Conservation (phyloP, 2,888 invertebrate genomes). For the Pedicia rivosa region DNA sequence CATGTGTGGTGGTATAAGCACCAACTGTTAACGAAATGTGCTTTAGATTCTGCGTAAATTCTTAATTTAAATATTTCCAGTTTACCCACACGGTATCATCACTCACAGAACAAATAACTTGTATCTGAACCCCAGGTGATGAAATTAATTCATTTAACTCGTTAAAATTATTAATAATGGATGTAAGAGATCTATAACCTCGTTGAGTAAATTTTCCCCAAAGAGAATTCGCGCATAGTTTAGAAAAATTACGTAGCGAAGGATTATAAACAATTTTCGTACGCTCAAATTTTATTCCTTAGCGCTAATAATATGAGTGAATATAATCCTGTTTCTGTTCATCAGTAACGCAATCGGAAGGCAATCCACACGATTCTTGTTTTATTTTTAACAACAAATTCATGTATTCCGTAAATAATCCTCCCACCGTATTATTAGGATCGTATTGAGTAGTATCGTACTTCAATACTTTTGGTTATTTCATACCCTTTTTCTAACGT, state of each 20-base stretch:
- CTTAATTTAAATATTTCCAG: background rate
- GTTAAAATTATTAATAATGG: background rate
- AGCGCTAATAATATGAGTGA: background rate
- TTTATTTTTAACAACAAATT: background rate
- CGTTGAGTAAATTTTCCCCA: background rate
- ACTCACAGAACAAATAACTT: background rate
- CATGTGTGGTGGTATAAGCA: background rate
- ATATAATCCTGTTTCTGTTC: background rate
- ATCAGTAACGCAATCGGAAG: background rate
- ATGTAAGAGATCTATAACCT: background rate
- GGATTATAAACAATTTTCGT: background rate
- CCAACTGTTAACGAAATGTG: background rate
- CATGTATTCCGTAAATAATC: background rate
- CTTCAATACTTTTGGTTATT: too few relatives aligned
- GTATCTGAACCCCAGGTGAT: background rate
- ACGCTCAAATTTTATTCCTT: background rate
- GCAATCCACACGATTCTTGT: background rate
- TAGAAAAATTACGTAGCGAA: background rate
- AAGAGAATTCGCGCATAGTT: background rate
- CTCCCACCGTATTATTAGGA: too few relatives aligned
- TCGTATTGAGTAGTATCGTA: too few relatives aligned
- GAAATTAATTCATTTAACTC: background rate
- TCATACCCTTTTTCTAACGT: too few relatives aligned
- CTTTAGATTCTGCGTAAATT: background rate
- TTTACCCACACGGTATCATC: background rate